Conservation (phyloP, 2,888 invertebrate genomes). For the Luperina nickerlii region DNA sequence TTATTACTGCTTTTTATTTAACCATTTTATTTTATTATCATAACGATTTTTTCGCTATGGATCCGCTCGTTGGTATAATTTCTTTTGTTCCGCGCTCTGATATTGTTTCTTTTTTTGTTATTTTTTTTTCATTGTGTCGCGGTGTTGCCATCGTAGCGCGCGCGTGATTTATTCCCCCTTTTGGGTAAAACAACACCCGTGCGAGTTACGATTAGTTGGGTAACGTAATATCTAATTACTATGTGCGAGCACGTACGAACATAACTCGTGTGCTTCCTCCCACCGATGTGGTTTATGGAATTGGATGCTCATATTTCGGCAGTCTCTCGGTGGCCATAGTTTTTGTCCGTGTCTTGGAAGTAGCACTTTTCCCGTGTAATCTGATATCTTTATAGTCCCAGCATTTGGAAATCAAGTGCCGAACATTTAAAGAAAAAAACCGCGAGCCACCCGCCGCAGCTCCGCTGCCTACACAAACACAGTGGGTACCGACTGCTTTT, state of each 20-base stretch:
- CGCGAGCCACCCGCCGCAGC: slow-evolving; percentile 63
- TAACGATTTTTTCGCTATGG: slow-evolving; percentile 88
- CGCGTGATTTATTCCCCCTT: slow-evolving; percentile 89
- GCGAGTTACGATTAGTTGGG: slow-evolving; percentile 89
- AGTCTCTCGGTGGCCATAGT: slow-evolving; percentile 86
- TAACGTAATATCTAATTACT: slow-evolving; percentile 90
- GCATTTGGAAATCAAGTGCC: slow-evolving; percentile 72
- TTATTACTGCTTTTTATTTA: slow-evolving; percentile 88
- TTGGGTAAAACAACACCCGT: slow-evolving; percentile 89
- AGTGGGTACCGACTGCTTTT: slow-evolving; percentile 74
- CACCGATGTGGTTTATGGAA: slow-evolving; percentile 89
- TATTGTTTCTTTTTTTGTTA: slow-evolving; percentile 87
- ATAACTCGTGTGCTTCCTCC: slow-evolving; percentile 89
- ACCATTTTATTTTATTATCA: slow-evolving; percentile 88
- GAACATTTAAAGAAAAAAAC: slow-evolving; percentile 70
- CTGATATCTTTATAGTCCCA: slow-evolving; percentile 81
- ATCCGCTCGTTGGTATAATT: slow-evolving; percentile 87
- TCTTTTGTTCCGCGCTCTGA: slow-evolving; percentile 88
- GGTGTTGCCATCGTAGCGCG: slow-evolving; percentile 82
- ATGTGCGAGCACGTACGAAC: slow-evolving; percentile 89
- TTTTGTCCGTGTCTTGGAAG: slow-evolving; percentile 82
- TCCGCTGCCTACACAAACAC: slow-evolving; percentile 74
- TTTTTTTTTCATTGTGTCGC: slow-evolving; percentile 82
- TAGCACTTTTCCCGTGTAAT: slow-evolving; percentile 82
- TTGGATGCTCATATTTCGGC: slow-evolving; percentile 90